Conservation (phyloP, 2,797 vertebrate genomes). For the Pseudomugil tenellus region DNA sequence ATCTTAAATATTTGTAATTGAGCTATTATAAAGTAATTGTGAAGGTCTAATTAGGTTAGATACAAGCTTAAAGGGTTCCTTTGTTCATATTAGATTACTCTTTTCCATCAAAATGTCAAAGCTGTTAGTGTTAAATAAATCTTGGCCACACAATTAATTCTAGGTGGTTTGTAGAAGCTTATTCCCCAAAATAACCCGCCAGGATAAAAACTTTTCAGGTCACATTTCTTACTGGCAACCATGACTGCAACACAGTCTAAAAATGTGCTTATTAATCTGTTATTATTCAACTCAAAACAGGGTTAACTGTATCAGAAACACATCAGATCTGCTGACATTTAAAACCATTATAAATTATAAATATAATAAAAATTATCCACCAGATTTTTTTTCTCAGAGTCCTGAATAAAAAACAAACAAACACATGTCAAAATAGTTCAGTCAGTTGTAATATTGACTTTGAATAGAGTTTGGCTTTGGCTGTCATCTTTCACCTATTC, state of each 20-base stretch:
- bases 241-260: too few species aligned
- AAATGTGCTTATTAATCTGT: not conserved
- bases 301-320: not conserved
- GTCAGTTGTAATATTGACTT: constrained; percentile 49
- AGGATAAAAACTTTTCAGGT: not conserved
- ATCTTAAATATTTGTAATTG: too few species aligned
- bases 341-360: not conserved
- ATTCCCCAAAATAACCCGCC: not conserved
- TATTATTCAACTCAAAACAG: not conserved
- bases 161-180: not conserved
- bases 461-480: constrained; percentile 45
- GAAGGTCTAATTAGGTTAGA: too few species aligned
- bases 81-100: not conserved
- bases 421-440: constrained; percentile 39
- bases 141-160: not conserved
- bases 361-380: constrained; percentile 49
- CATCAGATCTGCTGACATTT: not conserved
- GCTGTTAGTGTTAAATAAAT: not conserved
- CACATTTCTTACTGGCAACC: too few species aligned
- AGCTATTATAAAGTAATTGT: too few species aligned
- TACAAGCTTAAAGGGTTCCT: not conserved
- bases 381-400: too few species aligned
- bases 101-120: not conserved
- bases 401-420: constrained; percentile 19
- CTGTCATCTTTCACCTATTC: constrained; percentile 41